phyloP scores from a whole-genome alignment of 2,888 invertebrate genomes.

The Plagodis pulveraria region DNA sequence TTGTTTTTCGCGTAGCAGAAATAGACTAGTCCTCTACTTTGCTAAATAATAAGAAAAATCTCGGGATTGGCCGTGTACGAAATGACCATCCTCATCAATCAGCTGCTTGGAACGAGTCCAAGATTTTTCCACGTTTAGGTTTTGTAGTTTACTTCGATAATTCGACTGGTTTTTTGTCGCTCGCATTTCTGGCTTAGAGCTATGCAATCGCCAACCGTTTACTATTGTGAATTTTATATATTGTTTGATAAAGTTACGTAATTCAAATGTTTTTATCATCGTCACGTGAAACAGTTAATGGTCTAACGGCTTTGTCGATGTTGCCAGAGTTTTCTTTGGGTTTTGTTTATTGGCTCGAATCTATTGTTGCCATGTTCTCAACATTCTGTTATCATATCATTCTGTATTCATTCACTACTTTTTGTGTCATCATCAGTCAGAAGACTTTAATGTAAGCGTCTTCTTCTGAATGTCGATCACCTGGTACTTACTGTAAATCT shows the following conservation, averaged over 20 bases:
- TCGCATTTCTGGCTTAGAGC: constrained; percentile 35
- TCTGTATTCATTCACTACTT: constrained; percentile 15
- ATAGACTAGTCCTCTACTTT: constrained; percentile 81
- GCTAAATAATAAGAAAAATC: constrained; percentile 84
- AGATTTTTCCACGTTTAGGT: constrained; percentile 84
- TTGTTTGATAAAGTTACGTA: constrained; percentile 27
- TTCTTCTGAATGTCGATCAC: too few species aligned
- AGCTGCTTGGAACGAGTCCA: constrained; percentile 82
- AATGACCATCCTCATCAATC: constrained; percentile 86
- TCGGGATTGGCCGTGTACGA: constrained; percentile 84
- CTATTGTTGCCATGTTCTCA: constrained; percentile 13
- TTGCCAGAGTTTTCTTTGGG: constrained; percentile 28
- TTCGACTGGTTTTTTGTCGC: constrained; percentile 67
- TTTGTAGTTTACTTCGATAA: constrained; percentile 80
- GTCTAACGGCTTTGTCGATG: constrained; percentile 27
- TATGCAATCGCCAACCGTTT: constrained; percentile 42
- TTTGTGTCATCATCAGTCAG: not conserved
- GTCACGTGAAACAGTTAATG: constrained; percentile 33
- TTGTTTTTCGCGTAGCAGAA: constrained; percentile 82
- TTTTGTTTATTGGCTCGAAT: constrained; percentile 20
- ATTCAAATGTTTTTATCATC: constrained; percentile 27
- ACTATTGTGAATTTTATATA: constrained; percentile 40
- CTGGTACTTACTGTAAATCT: too few species aligned
- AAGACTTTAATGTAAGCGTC: not conserved
- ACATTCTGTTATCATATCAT: too few species aligned